Base-by-base conservation (phyloP, 1,140 invertebrate genomes). In the Dreissena rostriformis region DNA sequence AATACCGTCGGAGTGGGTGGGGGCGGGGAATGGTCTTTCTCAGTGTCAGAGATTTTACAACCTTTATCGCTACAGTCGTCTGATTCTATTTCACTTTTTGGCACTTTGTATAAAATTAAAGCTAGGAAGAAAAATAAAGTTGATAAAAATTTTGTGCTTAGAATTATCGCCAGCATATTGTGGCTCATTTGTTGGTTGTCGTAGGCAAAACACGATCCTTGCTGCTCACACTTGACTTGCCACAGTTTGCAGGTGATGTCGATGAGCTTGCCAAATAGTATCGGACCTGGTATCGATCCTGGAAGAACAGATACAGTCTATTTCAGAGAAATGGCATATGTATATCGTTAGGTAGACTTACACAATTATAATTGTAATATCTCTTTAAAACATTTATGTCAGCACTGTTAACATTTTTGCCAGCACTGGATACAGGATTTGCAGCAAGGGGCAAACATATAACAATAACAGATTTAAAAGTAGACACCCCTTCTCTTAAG, bases 241-340 rank as follows among this genome's bases (percentile, higher is more conserved):
- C 92, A 92, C 17, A 92, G 85, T 19, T 84, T 72, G 79, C 92
- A 93, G 8, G 91, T 89, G 19, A 86, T 81, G 88, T 93, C 92
- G 14, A 93, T 90, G 14, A 92, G 72, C 10, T 85, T 85, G 29
- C 92, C 92, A 84, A 92, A 93, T 15, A 93, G 55, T 49, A 92
- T 89, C 0, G 91, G 91, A 0, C 91, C 90, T 12, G 92, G 92
- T 74, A 93, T 93, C 19, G 90, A 91, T 66, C 92, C 92, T 90
- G 80, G 11, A 63, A 63, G 63, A 15, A 76, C n/a, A 55, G 17
- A 15, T 12, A 74, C 22, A 26, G 49, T 22, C 19, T 22, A 24
- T 74, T 74, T 2, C 8, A 39, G 8, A 5, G 39, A 39, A 39
- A 39, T 8, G 2, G 39, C 39, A 39, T 8, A 39, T 39, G 39